Evolutionary conservation across 2,888 invertebrate genomes (phyloP), one percentile per base, ranked within the genome.

Genomic region (Eurytoma adleriae): DNA sequence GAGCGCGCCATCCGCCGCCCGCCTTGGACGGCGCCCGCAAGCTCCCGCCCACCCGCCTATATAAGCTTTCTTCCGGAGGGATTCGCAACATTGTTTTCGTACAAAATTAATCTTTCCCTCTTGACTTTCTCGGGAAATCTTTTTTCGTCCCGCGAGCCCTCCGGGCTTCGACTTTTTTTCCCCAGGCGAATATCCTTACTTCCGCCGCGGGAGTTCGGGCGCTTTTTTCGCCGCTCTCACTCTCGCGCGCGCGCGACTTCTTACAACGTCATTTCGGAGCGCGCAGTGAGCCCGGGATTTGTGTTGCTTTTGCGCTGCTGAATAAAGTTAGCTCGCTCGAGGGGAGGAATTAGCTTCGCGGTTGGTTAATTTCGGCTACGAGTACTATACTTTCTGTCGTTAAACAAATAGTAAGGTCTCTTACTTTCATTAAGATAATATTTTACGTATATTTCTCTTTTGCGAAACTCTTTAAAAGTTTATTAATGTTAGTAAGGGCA

Each of bases 1-100:
- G 56, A 54, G 20, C 59, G 20, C 59, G 24, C 24, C 24, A 2
- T 24, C 24, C 24, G 24, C 24, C 24, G 24, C 24, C 24, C 52
- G 66, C 66, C n/a, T 64, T 66, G 69, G 64, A 64, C 57, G 62
- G 40, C 24, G 27, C 67, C 68, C 48, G 70, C 30, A 48, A 66
- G 77, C 78, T 75, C 71, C 70, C 69, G 67, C 66, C 59, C 0
- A 7, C 40, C 40, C 40, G 7, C 30, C 40, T 40, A 40, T 40
- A 40, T 40, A 40, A n/a, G 20, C 75, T 30, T 18, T 16, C 48
- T 59, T n/a, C 64, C 18, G 64, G 50, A 40, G 69, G 61, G 61
- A 62, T 78, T 80, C 73, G 78, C 75, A 76, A 77, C 83, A 75
- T 77, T 83, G 83, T 83, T 79, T 81, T 83, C 79, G 18, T 79